Percentiles rank a stretch among this genome's conserved stretches.
Evolutionary conservation across 2,113 vertebrate species (phyloP).

Genomic region (Callionymus lyra): DNA sequence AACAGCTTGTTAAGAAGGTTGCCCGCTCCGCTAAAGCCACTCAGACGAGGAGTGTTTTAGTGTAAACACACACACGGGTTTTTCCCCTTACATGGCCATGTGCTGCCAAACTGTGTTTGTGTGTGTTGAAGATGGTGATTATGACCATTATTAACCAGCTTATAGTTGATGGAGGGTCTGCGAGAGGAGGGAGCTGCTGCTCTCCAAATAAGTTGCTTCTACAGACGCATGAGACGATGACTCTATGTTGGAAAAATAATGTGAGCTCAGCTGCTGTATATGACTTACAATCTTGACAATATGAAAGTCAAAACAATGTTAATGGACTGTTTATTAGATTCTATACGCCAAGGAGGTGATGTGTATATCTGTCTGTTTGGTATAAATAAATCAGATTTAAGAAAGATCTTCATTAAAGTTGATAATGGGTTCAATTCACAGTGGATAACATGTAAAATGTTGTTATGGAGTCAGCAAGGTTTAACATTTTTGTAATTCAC

Average conservation of each 20-base stretch:
- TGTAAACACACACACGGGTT: constrained; percentile 63
- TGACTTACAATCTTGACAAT: too few species aligned
- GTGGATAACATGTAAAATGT: too few species aligned
- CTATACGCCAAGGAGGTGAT: too few species aligned
- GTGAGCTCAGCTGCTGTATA: too few species aligned
- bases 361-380: too few species aligned
- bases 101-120: constrained; percentile 41
- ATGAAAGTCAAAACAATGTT: too few species aligned
- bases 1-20: constrained; percentile 52
- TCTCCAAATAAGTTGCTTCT: constrained; percentile 34
- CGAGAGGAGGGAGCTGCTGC: constrained; percentile 17
- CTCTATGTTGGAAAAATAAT: background rate
- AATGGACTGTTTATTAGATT: too few species aligned
- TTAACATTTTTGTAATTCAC: too few species aligned
- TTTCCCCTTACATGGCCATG: constrained; percentile 72
- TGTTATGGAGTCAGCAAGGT: too few species aligned
- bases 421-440: too few species aligned
- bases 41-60: constrained; percentile 62
- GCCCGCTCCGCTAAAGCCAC: constrained; percentile 53
- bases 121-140: constrained; percentile 50
- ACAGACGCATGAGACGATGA: constrained; percentile 21
- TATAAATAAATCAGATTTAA: too few species aligned
- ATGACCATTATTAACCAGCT: constrained; percentile 58
- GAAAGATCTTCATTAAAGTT: too few species aligned
- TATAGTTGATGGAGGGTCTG: constrained; percentile 12